Conservation (phyloP, 1,140 invertebrate genomes). For the Drosophila pachea region DNA sequence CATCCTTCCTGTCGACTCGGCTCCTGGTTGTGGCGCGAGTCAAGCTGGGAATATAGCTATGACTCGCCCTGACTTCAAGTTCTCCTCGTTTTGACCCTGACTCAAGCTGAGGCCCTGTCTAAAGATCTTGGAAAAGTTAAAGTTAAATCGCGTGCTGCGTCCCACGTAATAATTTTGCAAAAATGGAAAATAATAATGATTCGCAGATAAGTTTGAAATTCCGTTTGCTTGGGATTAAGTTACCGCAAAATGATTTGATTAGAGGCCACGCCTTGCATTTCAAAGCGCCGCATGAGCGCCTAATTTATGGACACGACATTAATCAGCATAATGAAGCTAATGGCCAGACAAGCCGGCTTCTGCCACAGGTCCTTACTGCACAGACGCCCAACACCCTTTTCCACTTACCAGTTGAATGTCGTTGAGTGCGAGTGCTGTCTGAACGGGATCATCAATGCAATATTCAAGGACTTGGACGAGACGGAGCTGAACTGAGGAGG, state of each 20-base stretch:
- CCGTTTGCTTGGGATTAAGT: slow-evolving; percentile 14
- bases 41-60: too few species aligned
- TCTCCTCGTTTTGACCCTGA: too few species aligned
- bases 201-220: background rate
- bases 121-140: too few species aligned
- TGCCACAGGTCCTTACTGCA: background rate
- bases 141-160: too few species aligned
- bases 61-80: too few species aligned
- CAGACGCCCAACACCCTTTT: background rate
- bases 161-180: too few species aligned
- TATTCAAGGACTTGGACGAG: slow-evolving; percentile 7
- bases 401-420: background rate
- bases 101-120: too few species aligned
- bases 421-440: background rate
- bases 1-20: too few species aligned
- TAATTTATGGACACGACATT: slow-evolving; percentile 34
- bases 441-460: slow-evolving; percentile 21
- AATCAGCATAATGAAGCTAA: slow-evolving; percentile 53
- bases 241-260: slow-evolving; percentile 6
- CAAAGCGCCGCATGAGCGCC: too few species aligned
- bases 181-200: slow-evolving; percentile 20
- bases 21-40: too few species aligned
- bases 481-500: background rate
- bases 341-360: slow-evolving; percentile 36
- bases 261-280: background rate